A percentile compares a stretch with the other conserved stretches of the same genome.
Evolutionary conservation across 2,888 invertebrate genomes (phyloP).

Genomic region (Hypolimnas misippus): DNA sequence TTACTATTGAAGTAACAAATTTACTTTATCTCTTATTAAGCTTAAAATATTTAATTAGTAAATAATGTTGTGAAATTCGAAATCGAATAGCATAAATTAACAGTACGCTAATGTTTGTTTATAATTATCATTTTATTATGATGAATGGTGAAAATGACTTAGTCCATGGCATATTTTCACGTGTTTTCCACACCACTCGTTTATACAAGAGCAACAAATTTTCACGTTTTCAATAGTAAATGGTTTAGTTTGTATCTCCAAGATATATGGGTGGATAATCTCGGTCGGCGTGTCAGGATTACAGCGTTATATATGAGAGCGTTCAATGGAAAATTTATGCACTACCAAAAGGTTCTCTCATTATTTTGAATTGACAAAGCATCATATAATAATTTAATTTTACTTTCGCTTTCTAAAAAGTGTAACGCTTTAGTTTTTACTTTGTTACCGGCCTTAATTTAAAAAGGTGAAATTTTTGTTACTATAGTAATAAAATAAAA

Average conservation of each 20-base stretch:
- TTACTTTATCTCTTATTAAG: no score
- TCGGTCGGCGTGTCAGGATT: constrained; percentile 56
- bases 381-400: background rate
- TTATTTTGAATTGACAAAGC: constrained; percentile 2
- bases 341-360: constrained; percentile 26
- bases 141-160: background rate
- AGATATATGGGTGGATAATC: constrained; percentile 68
- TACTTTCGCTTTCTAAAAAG: background rate
- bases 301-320: constrained; percentile 44
- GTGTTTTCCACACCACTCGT: background rate
- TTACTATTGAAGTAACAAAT: no score
- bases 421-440: no score
- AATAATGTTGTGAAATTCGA: no score
- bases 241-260: constrained; percentile 40
- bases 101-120: no score
- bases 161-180: background rate
- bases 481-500: no score
- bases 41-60: no score
- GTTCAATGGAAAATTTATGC: constrained; percentile 47
- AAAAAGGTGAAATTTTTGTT: no score
- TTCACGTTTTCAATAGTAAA: constrained; percentile 12
- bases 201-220: background rate
- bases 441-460: no score
- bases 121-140: no score
- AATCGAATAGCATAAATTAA: no score